Conservation (phyloP, 2,797 vertebrate species). For the Argya squamiceps region DNA sequence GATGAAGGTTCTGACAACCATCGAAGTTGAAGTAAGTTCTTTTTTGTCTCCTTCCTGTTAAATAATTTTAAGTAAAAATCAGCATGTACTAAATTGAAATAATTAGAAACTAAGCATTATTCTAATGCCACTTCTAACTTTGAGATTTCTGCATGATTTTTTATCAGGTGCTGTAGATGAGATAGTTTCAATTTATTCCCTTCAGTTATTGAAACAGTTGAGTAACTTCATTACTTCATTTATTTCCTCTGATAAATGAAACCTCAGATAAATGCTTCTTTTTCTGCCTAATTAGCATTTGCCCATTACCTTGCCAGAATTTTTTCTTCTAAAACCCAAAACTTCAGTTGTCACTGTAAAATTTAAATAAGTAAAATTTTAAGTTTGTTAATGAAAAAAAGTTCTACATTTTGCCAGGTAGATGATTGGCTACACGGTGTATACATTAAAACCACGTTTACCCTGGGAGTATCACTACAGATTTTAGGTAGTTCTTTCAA, state of each 20-base stretch:
- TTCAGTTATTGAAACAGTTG: neutral
- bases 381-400: neutral
- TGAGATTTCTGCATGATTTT: neutral
- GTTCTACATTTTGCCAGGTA: neutral
- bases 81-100: neutral
- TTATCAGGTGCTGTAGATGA: neutral
- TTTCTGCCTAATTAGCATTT: neutral
- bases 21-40: slow-evolving; percentile 66
- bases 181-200: neutral
- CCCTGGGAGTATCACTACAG: neutral
- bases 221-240: neutral
- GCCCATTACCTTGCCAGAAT: neutral
- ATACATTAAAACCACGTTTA: neutral
- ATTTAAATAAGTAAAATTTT: neutral
- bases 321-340: neutral
- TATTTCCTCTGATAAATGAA: neutral
- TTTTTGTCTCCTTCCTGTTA: neutral
- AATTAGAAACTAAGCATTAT: neutral
- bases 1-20: slow-evolving; percentile 71
- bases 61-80: neutral
- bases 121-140: neutral
- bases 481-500: neutral
- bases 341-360: neutral
- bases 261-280: neutral
- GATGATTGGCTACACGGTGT: neutral